Base-by-base conservation (phyloP, 2,797 vertebrate species). In the Calcarius lapponicus region DNA sequence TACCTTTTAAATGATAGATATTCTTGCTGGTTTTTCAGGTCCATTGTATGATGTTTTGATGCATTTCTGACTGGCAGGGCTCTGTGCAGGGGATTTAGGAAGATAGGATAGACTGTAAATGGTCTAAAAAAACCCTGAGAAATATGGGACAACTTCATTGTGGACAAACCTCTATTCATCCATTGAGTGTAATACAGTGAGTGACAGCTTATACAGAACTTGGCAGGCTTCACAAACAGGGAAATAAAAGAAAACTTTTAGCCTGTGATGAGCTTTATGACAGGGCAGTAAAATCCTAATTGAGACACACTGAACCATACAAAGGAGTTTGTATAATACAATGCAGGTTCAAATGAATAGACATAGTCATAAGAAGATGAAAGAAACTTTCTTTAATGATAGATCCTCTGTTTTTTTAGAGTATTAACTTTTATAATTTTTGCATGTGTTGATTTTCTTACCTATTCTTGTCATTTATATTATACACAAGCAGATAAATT, bases 211-310 rank as follows among this genome's bases (percentile, higher is more conserved):
- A 81, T 91, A 80, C 32, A 88, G 90, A 94, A 95, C 79, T 92
- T 94, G 89, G 88, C 93, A 90, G 58, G 72, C 86, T 92, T 84
- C 67, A 96, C 58, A 94, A 86, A 94, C 88, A 90, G 82, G 89
- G 40, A 86, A 97, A 96, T 97, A 91, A 97, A 97, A 95, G 65
- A 86, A 97, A 97, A 96, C 32, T 62, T 95, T 96, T 94, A 76
- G 58, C 67, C 80, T 83, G 32, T 54, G 72, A 95, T 95, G 95
- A 93, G 95, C 80, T 95, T 97, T 94, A 94, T 87, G 86, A 95
- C 86, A 86, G 82, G 60, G 69, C 93, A 90, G 56, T 91, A 97
- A 97, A 96, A 89, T 91, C 70, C 71, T 97, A 96, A 96, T 80
- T 91, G 92, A 96, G 88, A 95, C 67, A 97, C 48, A 64, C 29